These are phyloP conservation scores for Lepus americanus DNA, from an alignment of 2,113 vertebrate genomes.

Conservation along the genomic window DNA sequence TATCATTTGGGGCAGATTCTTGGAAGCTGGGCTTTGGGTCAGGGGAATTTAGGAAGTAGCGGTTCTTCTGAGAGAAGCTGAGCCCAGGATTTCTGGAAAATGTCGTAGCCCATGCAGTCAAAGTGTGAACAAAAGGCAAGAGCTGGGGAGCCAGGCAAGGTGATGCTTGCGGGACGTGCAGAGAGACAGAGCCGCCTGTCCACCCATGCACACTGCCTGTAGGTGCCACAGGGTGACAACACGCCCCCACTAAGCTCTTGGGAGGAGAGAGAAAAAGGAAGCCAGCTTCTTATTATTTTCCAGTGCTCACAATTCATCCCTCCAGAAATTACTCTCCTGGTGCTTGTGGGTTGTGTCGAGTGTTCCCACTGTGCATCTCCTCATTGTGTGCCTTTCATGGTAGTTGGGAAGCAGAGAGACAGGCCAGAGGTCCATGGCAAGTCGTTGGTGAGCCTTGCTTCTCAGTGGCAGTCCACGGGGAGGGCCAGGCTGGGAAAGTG, in stretches of 20 bases:
- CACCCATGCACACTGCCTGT: background rate
- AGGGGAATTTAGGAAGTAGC: background rate
- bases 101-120: background rate
- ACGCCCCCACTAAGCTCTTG: background rate
- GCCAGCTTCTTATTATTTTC: background rate
- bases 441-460: background rate
- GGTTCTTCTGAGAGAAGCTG: background rate
- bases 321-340: conserved; percentile 1
- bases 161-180: background rate
- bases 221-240: background rate
- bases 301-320: background rate
- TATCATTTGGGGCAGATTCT: conserved; percentile 24
- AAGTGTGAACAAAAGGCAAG: background rate
- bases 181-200: background rate
- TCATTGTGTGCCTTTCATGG: background rate
- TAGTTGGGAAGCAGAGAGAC: background rate
- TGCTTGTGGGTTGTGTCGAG: background rate
- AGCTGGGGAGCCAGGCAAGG: background rate
- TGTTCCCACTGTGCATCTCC: background rate
- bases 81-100: background rate
- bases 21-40: conserved; percentile 5
- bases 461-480: background rate
- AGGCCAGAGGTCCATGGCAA: background rate
- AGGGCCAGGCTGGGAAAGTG: background rate
- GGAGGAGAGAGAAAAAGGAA: background rate